Conservation (phyloP, 2,888 invertebrate genomes). For the Sepioteuthis lessoniana region DNA sequence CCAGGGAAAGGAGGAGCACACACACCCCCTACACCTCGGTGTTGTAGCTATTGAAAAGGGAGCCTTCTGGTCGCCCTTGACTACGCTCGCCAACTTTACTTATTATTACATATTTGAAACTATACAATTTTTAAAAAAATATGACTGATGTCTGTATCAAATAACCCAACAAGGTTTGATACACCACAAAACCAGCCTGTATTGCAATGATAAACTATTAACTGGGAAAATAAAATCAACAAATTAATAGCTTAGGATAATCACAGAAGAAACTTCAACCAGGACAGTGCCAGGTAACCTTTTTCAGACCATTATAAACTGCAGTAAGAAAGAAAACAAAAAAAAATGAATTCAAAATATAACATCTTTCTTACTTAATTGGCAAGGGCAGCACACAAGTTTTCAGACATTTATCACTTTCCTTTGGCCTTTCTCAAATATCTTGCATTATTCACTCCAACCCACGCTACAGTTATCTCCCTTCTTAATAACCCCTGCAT, state of each 20-base stretch:
- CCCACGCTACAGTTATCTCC: neutral
- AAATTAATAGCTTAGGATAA: neutral
- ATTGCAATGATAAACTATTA: too few relatives aligned
- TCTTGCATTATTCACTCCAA: neutral
- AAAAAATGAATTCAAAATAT: neutral
- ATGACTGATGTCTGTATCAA: too few relatives aligned
- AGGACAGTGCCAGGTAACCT: neutral
- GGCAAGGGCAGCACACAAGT: neutral
- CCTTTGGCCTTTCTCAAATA: neutral
- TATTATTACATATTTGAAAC: too few relatives aligned
- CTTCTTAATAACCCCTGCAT: neutral
- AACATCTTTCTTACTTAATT: neutral
- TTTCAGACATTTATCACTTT: conserved; percentile 33
- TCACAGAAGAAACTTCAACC: neutral
- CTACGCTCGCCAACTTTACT: too few relatives aligned
- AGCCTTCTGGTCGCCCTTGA: too few relatives aligned
- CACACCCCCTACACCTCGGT: too few relatives aligned
- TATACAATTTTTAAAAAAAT: too few relatives aligned
- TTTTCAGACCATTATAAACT: neutral
- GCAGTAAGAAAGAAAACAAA: neutral
- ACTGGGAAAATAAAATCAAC: too few relatives aligned
- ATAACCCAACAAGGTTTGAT: too few relatives aligned
- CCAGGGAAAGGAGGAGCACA: too few relatives aligned
- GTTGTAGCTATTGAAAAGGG: too few relatives aligned
- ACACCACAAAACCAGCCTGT: too few relatives aligned